These are phyloP conservation scores for Aplocera efformata DNA, from an alignment of 2,888 invertebrate species.

Conservation along the genomic window DNA sequence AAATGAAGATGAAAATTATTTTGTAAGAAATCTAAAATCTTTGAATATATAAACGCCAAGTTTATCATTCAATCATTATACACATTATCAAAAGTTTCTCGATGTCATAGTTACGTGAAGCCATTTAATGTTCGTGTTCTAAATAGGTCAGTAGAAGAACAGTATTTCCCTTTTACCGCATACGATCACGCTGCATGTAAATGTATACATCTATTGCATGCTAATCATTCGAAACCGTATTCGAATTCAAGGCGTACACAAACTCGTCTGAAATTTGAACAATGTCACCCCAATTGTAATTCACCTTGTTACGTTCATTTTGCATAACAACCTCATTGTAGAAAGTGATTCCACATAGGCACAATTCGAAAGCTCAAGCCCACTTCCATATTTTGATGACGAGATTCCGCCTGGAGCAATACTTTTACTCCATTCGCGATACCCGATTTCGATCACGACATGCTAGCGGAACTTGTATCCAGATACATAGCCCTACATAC, in stretches of 20 bases:
- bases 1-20: too few species aligned
- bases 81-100: too few species aligned
- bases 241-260: conserved; percentile 48
- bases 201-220: conserved; percentile 31
- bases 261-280: conserved; percentile 29
- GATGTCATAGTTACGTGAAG: background rate
- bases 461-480: conserved; percentile 62
- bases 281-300: conserved; percentile 67
- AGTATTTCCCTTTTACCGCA: conserved; percentile 27
- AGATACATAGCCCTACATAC: conserved; percentile 61
- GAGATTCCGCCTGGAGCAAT: conserved; percentile 64
- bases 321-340: conserved; percentile 73
- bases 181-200: conserved; percentile 32
- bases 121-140: background rate
- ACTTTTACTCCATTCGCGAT: conserved; percentile 67
- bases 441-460: conserved; percentile 51
- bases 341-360: conserved; percentile 68
- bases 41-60: too few species aligned
- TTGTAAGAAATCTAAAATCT: too few species aligned
- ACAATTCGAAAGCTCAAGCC: conserved; percentile 70
- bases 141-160: conserved; percentile 17
- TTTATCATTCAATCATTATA: too few species aligned
- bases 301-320: conserved; percentile 69
- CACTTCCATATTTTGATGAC: conserved; percentile 68
- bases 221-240: conserved; percentile 45